Conservation (phyloP, 1,140 invertebrate species). For the Pogonus chalceus region DNA sequence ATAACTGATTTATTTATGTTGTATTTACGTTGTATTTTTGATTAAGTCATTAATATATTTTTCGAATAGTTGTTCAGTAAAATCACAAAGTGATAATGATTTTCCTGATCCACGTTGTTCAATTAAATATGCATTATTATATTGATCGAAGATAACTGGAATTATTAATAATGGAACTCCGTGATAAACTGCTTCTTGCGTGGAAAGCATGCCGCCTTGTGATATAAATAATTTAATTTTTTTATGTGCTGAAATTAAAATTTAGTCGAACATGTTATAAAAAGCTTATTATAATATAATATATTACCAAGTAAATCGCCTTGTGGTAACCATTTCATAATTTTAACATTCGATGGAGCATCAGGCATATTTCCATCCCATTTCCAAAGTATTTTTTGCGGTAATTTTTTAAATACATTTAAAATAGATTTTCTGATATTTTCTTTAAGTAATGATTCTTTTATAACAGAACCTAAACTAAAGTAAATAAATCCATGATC, state of each 20-base stretch:
- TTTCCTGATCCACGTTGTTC: background rate
- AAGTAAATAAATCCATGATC: slow-evolving; percentile 66
- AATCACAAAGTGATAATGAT: background rate
- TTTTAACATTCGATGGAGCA: slow-evolving; percentile 59
- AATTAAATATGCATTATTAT: background rate
- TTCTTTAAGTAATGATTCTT: slow-evolving; percentile 58
- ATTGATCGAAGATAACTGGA: background rate
- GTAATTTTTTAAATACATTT: slow-evolving; percentile 55
- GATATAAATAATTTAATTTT: background rate
- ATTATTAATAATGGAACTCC: background rate
- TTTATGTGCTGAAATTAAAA: background rate
- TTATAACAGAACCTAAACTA: slow-evolving; percentile 69
- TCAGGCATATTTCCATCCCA: slow-evolving; percentile 49
- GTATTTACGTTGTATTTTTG: background rate
- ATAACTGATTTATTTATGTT: background rate
- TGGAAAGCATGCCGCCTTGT: slow-evolving; percentile 1
- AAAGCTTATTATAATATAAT: background rate
- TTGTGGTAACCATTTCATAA: slow-evolving; percentile 68
- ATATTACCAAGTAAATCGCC: slow-evolving; percentile 61
- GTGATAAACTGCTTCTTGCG: background rate
- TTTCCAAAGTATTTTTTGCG: slow-evolving; percentile 68
- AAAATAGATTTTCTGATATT: slow-evolving; percentile 52
- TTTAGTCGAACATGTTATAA: background rate
- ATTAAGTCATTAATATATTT: background rate
- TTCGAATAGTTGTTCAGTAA: background rate